A percentile compares a stretch with the other conserved stretches of the same genome.
These are phyloP conservation scores for Tauraco hartlaubi DNA, from an alignment of 2,797 vertebrate species.

Conservation along the genomic window DNA sequence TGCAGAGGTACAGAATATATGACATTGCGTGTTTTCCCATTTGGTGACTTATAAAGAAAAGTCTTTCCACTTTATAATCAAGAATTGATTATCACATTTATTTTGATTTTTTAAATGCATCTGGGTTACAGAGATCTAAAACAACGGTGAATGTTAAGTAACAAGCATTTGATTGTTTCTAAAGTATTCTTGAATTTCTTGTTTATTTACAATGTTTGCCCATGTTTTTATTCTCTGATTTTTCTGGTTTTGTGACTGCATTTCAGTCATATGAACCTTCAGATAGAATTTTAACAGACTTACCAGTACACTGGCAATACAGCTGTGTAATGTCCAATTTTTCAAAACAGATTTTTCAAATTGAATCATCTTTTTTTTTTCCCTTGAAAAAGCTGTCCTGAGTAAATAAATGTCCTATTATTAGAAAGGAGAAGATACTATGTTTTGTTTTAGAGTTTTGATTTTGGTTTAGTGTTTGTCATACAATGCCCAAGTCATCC, in stretches of 20 bases:
- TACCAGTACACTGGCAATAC: not conserved
- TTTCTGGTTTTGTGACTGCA: not conserved
- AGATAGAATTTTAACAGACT: not conserved
- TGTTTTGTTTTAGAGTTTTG: not conserved
- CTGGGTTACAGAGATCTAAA: not conserved
- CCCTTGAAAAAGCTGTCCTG: not conserved
- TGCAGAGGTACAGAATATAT: not conserved
- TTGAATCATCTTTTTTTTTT: not conserved
- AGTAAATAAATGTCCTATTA: not conserved
- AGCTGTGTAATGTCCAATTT: not conserved
- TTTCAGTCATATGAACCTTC: not conserved
- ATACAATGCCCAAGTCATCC: not conserved
- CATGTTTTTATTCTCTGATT: not conserved
- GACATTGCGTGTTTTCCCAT: slow-evolving; percentile 8
- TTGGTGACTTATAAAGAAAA: not conserved
- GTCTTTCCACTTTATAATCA: not conserved
- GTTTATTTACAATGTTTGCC: not conserved
- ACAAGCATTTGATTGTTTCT: not conserved
- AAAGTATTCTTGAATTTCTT: not conserved
- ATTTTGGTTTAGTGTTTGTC: not conserved
- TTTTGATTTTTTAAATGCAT: not conserved
- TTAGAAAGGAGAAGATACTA: not conserved
- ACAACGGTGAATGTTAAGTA: not conserved
- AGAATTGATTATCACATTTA: not conserved
- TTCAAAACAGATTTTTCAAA: not conserved